These are phyloP conservation scores for Drosophila anomelani DNA, from an alignment of 2,888 invertebrate genomes.

Conservation along the genomic window DNA sequence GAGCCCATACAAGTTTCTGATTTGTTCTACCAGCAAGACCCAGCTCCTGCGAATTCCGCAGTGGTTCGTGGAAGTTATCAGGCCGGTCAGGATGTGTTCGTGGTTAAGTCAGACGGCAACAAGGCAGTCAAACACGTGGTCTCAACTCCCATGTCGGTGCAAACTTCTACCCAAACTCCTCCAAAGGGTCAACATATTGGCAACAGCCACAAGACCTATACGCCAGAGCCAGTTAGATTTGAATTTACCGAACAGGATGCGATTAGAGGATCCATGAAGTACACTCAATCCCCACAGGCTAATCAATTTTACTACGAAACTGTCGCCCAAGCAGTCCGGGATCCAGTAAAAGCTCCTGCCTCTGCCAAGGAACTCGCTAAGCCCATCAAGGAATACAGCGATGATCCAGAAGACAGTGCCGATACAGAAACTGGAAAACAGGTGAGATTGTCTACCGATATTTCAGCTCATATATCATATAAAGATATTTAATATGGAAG, in stretches of 20 bases:
- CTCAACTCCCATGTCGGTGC: conserved; percentile 57
- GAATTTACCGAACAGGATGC: conserved; percentile 84
- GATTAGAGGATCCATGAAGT: conserved; percentile 74
- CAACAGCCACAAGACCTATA: conserved; percentile 58
- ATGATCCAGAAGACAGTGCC: conserved; percentile 74
- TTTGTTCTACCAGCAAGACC: conserved; percentile 74
- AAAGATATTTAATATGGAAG: too few relatives aligned
- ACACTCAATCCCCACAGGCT: conserved; percentile 76
- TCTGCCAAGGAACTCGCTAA: conserved; percentile 37
- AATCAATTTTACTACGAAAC: conserved; percentile 62
- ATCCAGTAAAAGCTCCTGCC: conserved; percentile 28
- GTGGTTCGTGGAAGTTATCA: conserved; percentile 81
- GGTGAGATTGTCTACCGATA: conserved; percentile 55
- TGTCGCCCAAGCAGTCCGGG: conserved; percentile 47
- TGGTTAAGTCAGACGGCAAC: conserved; percentile 81
- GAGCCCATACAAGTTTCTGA: conserved; percentile 63
- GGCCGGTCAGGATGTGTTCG: conserved; percentile 77
- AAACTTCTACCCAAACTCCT: conserved; percentile 53
- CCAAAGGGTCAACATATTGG: conserved; percentile 59
- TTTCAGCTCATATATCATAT: neutral
- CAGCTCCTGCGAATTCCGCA: conserved; percentile 60
- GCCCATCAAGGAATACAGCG: conserved; percentile 51
- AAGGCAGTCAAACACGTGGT: conserved; percentile 79
- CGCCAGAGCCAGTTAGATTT: conserved; percentile 80
- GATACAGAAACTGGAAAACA: conserved; percentile 70